phyloP scores from a whole-genome alignment of 2,888 invertebrate species.

The Odiellus spinosus region DNA sequence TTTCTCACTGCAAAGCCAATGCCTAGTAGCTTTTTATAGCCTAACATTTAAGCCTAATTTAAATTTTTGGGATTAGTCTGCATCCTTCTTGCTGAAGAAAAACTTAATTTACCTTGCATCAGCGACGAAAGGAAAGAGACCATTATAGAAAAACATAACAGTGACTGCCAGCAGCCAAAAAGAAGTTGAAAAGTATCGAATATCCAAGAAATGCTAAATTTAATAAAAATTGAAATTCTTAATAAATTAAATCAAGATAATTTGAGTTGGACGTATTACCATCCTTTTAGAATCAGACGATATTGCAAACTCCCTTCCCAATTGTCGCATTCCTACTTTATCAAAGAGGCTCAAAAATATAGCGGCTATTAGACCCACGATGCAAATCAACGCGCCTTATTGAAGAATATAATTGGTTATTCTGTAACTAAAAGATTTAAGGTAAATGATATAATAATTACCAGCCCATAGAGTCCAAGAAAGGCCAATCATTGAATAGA shows the following conservation, averaged over 20 bases:
- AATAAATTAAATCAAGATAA: not conserved
- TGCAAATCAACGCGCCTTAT: slow-evolving; percentile 31
- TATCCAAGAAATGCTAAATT: slow-evolving; percentile 28
- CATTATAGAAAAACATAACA: slow-evolving; percentile 35
- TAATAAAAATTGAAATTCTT: not conserved
- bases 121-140: slow-evolving; percentile 33
- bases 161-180: slow-evolving; percentile 31
- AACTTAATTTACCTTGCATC: slow-evolving; percentile 33
- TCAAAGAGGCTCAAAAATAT: slow-evolving; percentile 29
- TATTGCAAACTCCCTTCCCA: slow-evolving; percentile 25
- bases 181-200: slow-evolving; percentile 26
- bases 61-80: too few species aligned
- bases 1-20: too few species aligned
- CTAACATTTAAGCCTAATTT: too few species aligned
- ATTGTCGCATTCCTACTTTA: slow-evolving; percentile 26
- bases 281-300: slow-evolving; percentile 27
- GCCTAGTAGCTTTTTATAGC: too few species aligned
- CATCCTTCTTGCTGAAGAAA: too few species aligned
- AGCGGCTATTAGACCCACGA: slow-evolving; percentile 30
- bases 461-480: slow-evolving; percentile 32
- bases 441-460: slow-evolving; percentile 17
- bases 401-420: too few species aligned
- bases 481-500: slow-evolving; percentile 26
- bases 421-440: not conserved
- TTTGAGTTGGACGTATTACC: slow-evolving; percentile 19